A percentile compares a stretch with the other conserved stretches of the same genome.
These are phyloP conservation scores for Tympanuchus pallidicinctus DNA, from an alignment of 2,113 vertebrate species.

Conservation along the genomic window DNA sequence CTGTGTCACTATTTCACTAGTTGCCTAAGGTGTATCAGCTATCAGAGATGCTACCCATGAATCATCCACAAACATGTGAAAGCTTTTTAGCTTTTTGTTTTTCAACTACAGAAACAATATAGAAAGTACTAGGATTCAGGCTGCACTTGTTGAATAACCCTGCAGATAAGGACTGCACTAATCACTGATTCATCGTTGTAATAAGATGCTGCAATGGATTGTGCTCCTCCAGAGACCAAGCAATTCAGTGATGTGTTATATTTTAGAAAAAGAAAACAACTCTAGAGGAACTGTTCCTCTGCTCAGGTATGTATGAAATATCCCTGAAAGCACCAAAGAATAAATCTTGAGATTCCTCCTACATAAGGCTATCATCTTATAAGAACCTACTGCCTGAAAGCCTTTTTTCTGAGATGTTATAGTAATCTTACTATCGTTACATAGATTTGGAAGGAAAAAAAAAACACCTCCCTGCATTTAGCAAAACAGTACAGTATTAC, in stretches of 20 bases:
- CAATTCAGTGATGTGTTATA: background rate
- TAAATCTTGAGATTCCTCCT: background rate
- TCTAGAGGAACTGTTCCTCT: background rate
- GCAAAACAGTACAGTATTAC: background rate
- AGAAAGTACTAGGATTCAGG: background rate
- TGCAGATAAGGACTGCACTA: background rate
- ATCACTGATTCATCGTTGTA: background rate
- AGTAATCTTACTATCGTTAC: background rate
- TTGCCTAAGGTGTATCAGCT: background rate
- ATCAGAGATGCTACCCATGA: background rate
- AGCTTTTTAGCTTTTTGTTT: background rate
- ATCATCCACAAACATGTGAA: rapidly evolving
- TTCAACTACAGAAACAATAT: background rate
- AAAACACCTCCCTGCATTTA: background rate
- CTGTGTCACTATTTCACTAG: background rate
- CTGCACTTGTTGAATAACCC: background rate
- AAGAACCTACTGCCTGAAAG: background rate
- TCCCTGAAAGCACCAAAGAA: background rate
- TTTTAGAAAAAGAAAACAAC: background rate
- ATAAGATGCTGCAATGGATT: background rate
- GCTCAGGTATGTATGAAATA: background rate
- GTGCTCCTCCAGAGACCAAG: background rate
- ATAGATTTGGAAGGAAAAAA: background rate
- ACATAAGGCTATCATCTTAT: background rate
- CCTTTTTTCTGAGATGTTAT: background rate